Evolutionary conservation across 2,888 invertebrate genomes (phyloP).

Genomic region (Agonopterix heracliana): DNA sequence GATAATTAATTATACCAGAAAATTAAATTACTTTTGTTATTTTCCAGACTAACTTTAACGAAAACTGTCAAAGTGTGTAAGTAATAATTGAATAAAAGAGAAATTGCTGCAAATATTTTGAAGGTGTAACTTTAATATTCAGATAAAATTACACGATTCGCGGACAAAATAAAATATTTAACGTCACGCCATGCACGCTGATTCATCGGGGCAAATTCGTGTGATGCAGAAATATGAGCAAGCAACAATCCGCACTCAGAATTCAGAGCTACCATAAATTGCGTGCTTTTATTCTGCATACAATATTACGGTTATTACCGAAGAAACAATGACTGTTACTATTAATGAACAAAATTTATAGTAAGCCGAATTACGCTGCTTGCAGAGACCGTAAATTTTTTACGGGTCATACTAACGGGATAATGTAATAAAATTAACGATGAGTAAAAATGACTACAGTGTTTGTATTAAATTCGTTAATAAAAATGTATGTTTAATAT

Average conservation of each 20-base stretch:
- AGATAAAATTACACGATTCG: conserved; percentile 30
- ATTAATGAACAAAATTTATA: background rate
- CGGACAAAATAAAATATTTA: conserved; percentile 31
- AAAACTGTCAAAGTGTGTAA: too few species aligned
- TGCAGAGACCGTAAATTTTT: conserved; percentile 6
- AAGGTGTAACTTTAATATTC: conserved; percentile 15
- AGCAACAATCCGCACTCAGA: background rate
- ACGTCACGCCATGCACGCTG: conserved; percentile 33
- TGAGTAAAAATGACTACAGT: conserved; percentile 6
- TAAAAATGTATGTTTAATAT: conserved; percentile 5
- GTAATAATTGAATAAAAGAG: too few species aligned
- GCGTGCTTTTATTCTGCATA: background rate
- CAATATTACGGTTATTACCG: background rate
- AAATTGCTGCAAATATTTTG: background rate
- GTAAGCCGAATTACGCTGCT: background rate
- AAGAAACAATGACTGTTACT: background rate
- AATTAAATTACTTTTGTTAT: too few species aligned
- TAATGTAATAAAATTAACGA: conserved; percentile 10
- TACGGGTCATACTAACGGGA: conserved; percentile 4
- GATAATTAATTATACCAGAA: too few species aligned
- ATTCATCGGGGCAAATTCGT: conserved; percentile 12
- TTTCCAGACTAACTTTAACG: too few species aligned
- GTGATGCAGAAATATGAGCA: conserved; percentile 4
- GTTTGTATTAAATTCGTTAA: conserved; percentile 7
- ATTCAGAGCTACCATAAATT: conserved; percentile 1